Percentiles rank a stretch among this genome's conserved stretches.
Evolutionary conservation across 2,888 invertebrate species (phyloP).

Genomic region (Antheraea yamamai): DNA sequence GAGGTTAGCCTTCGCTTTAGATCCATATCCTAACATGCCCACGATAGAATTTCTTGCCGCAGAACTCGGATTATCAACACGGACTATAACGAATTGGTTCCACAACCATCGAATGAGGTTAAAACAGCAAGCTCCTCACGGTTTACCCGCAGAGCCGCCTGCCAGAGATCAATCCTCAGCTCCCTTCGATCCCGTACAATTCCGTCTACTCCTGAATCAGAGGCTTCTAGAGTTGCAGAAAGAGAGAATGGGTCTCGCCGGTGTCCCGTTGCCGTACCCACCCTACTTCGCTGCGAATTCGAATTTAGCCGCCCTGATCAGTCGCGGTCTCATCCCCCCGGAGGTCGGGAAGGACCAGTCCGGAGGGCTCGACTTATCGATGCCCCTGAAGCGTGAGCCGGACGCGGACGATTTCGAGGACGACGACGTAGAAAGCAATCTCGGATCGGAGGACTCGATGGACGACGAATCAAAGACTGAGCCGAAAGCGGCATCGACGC

Average conservation of each 20-base stretch:
- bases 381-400: constrained; percentile 91
- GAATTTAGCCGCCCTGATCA: constrained; percentile 89
- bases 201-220: constrained; percentile 93
- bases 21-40: constrained; percentile 98
- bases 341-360: constrained; percentile 89
- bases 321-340: constrained; percentile 84
- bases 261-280: constrained; percentile 88
- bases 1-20: constrained; percentile 95
- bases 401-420: constrained; percentile 91
- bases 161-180: constrained; percentile 87
- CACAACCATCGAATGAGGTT: constrained; percentile 99
- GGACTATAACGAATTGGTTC: constrained; percentile 99
- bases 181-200: constrained; percentile 96
- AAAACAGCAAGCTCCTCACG: constrained; percentile 94
- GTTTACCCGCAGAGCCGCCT: constrained; percentile 87
- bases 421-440: constrained; percentile 89
- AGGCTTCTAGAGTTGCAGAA: constrained; percentile 93
- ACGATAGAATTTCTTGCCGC: constrained; percentile 97
- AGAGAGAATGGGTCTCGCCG: constrained; percentile 90
- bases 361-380: constrained; percentile 93
- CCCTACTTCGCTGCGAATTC: constrained; percentile 90
- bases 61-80: constrained; percentile 94
- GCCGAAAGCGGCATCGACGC: constrained; percentile 78
- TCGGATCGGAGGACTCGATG: constrained; percentile 85
- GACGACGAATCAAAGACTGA: constrained; percentile 83